phyloP scores from a whole-genome alignment of 2,797 vertebrate species.

The Gadopsis marmoratus region DNA sequence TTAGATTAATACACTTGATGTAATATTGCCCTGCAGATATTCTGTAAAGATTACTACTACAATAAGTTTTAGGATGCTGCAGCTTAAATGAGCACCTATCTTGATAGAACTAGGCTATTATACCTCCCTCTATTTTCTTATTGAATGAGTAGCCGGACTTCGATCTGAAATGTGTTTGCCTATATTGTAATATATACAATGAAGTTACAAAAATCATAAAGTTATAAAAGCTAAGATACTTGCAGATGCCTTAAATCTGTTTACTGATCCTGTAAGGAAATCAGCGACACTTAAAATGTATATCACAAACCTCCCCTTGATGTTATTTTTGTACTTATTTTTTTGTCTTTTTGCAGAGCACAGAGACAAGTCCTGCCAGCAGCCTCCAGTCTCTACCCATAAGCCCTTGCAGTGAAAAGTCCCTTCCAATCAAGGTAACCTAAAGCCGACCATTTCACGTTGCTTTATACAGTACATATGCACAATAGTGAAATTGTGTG shows the following conservation, averaged over 20 bases:
- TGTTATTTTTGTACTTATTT: conserved; percentile 34
- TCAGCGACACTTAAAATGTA: not conserved
- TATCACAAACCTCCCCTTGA: not conserved
- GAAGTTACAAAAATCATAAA: not conserved
- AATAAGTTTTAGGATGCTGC: not conserved
- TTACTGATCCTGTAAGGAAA: not conserved
- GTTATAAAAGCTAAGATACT: conserved; percentile 7
- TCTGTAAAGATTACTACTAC: not conserved
- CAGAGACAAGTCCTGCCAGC: conserved; percentile 94
- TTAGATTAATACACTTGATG: conserved; percentile 8
- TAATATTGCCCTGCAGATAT: conserved; percentile 20
- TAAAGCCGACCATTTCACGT: not conserved
- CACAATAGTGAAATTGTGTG: not conserved
- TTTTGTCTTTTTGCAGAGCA: conserved; percentile 87
- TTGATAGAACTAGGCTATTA: not conserved
- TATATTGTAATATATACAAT: conserved; percentile 20
- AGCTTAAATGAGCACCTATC: not conserved
- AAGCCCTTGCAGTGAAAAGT: conserved; percentile 94
- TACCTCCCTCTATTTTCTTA: not conserved
- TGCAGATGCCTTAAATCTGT: not conserved
- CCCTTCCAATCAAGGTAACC: conserved; percentile 92
- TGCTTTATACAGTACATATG: not conserved
- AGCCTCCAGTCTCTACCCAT: conserved; percentile 95
- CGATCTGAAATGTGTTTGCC: not conserved
- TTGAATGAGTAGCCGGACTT: not conserved